Conservation (phyloP, 2,888 invertebrate genomes). For the Monoplex corrugatus region DNA sequence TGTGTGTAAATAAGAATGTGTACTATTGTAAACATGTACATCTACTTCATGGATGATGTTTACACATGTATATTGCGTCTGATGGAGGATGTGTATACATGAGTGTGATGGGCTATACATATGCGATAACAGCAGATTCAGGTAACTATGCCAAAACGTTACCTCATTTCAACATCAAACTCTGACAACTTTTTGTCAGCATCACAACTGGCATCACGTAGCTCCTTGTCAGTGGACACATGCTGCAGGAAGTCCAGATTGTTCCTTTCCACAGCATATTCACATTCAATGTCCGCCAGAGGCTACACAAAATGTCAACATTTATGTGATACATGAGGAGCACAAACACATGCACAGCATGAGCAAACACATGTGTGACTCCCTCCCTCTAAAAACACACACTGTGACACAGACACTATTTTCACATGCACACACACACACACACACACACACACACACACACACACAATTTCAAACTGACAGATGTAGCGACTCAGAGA, state of each 20-base stretch:
- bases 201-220: slow-evolving; percentile 82
- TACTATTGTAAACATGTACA: too few species aligned
- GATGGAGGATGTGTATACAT: too few species aligned
- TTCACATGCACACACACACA: neutral
- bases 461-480: neutral
- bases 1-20: too few species aligned
- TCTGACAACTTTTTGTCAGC: slow-evolving; percentile 82
- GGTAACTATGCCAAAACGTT: slow-evolving; percentile 13
- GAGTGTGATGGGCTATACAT: too few species aligned
- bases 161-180: slow-evolving; percentile 83
- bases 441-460: neutral
- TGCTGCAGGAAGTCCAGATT: slow-evolving; percentile 82
- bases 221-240: slow-evolving; percentile 79
- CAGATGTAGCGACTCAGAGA: too few species aligned
- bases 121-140: too few species aligned
- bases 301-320: slow-evolving; percentile 67
- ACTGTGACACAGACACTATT: neutral
- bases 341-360: neutral
- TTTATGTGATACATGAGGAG: neutral
- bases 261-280: slow-evolving; percentile 78
- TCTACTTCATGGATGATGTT: too few species aligned
- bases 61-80: too few species aligned
- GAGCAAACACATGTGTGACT: too few species aligned
- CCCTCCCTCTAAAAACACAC: neutral
- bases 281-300: slow-evolving; percentile 80